Conservation (phyloP, 2,888 invertebrate genomes). For the Charanyca ferruginea region DNA sequence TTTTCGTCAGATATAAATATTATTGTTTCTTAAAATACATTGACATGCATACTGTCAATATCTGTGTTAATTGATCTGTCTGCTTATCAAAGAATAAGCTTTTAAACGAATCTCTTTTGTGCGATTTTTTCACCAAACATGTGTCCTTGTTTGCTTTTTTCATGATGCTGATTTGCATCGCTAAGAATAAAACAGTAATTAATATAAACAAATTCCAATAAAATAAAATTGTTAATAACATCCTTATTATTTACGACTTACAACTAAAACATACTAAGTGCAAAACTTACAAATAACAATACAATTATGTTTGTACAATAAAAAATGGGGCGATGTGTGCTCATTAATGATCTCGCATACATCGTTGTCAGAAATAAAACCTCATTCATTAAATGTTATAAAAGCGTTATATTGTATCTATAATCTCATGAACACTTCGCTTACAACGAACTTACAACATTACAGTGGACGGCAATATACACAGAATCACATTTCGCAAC, state of each 20-base stretch:
- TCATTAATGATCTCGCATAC: too few species aligned
- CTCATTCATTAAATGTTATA: neutral
- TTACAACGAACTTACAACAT: neutral
- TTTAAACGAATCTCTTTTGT: slow-evolving; percentile 25
- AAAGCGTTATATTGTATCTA: neutral
- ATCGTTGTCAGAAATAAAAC: neutral
- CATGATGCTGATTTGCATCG: neutral
- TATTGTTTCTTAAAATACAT: slow-evolving; percentile 20
- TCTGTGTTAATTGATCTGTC: slow-evolving; percentile 25
- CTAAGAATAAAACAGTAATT: slow-evolving; percentile 15
- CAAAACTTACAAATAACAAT: too few species aligned
- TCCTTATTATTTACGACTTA: too few species aligned
- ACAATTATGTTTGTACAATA: too few species aligned
- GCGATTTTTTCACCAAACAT: neutral
- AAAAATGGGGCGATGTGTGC: too few species aligned
- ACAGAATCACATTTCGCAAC: slow-evolving; percentile 7
- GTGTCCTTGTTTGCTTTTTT: slow-evolving; percentile 16
- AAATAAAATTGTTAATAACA: too few species aligned
- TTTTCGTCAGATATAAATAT: neutral
- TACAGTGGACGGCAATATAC: neutral
- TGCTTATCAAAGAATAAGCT: slow-evolving; percentile 10
- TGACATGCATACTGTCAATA: slow-evolving; percentile 9
- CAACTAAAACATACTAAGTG: too few species aligned
- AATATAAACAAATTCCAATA: neutral
- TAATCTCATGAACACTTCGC: neutral